These are phyloP conservation scores for Xerus inauris DNA, from an alignment of 2,113 vertebrate genomes.

Conservation along the genomic window DNA sequence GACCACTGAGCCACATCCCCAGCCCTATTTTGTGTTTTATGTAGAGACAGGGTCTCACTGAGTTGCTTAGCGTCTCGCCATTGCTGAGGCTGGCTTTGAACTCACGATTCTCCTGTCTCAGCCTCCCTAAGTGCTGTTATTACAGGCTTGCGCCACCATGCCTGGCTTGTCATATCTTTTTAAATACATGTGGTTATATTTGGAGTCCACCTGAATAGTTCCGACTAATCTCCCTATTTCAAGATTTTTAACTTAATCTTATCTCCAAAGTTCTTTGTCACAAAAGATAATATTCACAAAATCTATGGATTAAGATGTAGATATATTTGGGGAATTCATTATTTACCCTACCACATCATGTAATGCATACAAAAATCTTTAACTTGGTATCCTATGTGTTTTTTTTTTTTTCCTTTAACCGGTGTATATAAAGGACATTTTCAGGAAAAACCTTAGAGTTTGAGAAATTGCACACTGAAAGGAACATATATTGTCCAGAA, in stretches of 20 bases:
- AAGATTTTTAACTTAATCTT: neutral
- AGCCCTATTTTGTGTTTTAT: no score
- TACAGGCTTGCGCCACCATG: no score
- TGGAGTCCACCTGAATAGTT: neutral
- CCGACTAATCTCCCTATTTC: neutral
- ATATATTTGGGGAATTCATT: neutral
- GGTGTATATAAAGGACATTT: neutral
- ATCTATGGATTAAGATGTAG: neutral
- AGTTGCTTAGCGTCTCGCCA: no score
- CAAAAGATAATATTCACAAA: neutral
- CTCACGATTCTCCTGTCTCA: no score
- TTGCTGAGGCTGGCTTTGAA: no score
- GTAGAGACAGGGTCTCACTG: no score
- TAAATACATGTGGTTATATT: neutral
- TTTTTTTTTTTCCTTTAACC: neutral
- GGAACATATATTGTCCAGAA: neutral
- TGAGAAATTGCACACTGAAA: neutral
- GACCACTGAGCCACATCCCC: no score
- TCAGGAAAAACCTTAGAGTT: neutral
- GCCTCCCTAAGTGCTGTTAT: no score
- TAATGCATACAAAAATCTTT: neutral
- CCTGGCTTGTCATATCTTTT: neutral
- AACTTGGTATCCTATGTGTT: rapidly evolving
- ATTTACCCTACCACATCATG: neutral
- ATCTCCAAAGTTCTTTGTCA: neutral